Evolutionary conservation across 2,797 vertebrate genomes (phyloP).

Genomic region (Neosilurus hyrtlii): DNA sequence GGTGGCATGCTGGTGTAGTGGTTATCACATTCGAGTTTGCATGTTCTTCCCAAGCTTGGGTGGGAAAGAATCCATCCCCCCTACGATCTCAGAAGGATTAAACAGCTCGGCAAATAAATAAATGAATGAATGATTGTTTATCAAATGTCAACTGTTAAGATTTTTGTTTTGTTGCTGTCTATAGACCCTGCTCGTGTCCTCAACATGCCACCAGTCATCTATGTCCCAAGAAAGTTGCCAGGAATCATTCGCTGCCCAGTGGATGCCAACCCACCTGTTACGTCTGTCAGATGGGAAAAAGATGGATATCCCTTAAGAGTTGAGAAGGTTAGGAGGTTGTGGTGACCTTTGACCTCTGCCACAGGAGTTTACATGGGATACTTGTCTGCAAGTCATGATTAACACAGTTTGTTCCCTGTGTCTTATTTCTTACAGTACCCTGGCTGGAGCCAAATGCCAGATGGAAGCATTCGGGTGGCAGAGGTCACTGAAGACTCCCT

Average conservation of each 20-base stretch:
- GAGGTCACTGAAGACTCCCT: conserved; percentile 98
- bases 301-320: conserved; percentile 90
- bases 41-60: too few relatives aligned
- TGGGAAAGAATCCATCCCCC: too few relatives aligned
- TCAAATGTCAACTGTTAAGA: not conserved
- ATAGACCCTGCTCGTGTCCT: conserved; percentile 96
- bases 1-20: too few relatives aligned
- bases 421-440: conserved; percentile 74
- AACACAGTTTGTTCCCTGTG: conserved; percentile 10
- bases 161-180: not conserved
- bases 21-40: too few relatives aligned
- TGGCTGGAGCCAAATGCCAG: conserved; percentile 93
- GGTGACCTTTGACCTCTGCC: too few relatives aligned
- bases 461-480: conserved; percentile 94
- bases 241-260: conserved; percentile 97
- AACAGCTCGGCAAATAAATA: too few relatives aligned
- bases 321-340: conserved; percentile 69
- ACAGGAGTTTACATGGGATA: not conserved
- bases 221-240: conserved; percentile 93
- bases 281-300: conserved; percentile 96
- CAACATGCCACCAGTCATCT: conserved; percentile 97
- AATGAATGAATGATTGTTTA: not conserved
- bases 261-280: conserved; percentile 95
- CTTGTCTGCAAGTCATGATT: not conserved
- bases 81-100: too few relatives aligned